A percentile compares a stretch with the other conserved stretches of the same genome.
Evolutionary conservation across 1,140 invertebrate species (phyloP).

Genomic region (Rhopalosiphum maidis): DNA sequence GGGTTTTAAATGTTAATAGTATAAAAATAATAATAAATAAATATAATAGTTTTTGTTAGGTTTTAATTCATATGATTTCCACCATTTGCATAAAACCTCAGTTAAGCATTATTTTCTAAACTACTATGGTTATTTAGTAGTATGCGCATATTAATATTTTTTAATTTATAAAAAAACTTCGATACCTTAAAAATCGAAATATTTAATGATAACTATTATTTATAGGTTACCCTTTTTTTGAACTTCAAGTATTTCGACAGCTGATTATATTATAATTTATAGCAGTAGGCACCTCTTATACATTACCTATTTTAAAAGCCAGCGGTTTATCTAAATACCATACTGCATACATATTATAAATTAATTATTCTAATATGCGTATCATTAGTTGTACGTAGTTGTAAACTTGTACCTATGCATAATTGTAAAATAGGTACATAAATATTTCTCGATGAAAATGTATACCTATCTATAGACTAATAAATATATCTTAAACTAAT

Average conservation of each 20-base stretch:
- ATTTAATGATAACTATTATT: background rate
- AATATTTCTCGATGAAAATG: background rate
- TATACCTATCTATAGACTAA: background rate
- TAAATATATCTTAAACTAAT: background rate
- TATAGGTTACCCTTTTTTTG: background rate
- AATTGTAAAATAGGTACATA: background rate
- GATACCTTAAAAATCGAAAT: background rate
- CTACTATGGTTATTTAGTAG: background rate
- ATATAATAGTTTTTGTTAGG: background rate
- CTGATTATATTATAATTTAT: background rate
- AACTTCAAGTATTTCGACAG: background rate
- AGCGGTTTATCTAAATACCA: background rate
- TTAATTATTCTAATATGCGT: background rate
- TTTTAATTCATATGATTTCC: background rate
- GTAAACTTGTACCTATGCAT: background rate
- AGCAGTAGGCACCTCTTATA: background rate
- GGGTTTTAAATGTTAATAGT: background rate
- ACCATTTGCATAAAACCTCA: background rate
- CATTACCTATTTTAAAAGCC: background rate
- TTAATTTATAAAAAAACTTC: background rate
- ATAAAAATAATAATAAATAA: background rate
- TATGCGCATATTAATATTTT: background rate
- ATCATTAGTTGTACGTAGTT: background rate
- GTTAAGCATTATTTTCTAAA: background rate
- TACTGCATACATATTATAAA: background rate